Base-by-base conservation (phyloP, 1,140 invertebrate genomes). In the Chrysoperla carnea region DNA sequence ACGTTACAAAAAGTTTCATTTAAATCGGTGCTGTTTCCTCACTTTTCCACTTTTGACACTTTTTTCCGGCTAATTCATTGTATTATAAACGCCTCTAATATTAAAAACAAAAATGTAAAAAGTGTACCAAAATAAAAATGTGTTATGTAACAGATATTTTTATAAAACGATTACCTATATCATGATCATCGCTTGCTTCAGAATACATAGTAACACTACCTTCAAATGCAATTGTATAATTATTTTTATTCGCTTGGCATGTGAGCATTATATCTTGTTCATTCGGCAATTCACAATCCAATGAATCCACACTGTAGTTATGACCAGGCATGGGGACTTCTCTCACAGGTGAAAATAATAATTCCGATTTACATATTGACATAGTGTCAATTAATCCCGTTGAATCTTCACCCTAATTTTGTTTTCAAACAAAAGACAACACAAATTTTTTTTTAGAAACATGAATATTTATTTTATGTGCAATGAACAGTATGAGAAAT, bases 141-240 rank as follows among this genome's bases (percentile, higher is more conserved):
- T 50, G 62, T 63, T 4, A 6, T 4, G 8, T 33, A 33, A 33
- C 2, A 12, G 31, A 33, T 12, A 33, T 33, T 9, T 33, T 12
- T 23, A 3, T 23, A 23, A n/a, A 23, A 23, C 5, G 53, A 55
- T 63, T 59, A 76, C 73, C 77, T 56, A 67, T 67, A 55, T 66
- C 73, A 52, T 74, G 72, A 57, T 77, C 81, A 55, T 81, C 78
- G 48, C 82, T 87, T 53, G 84, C 81, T 62, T 86, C 84, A 8
- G 83, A 84, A 57, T 83, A 86, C 68, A 82, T 80, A 31, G 83
- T 78, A 46, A 80, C 71, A 52, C 84, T 88, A 50, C 84, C 86
- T 66, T 92, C 86, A 54, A 92, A 92, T 39, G 87, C 87, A 53
- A 93, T 90, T 40, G 87, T 93, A 58, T 93, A 93, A 63, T 91